Evolutionary conservation across 2,797 vertebrate genomes (phyloP).

Genomic region (Triplophysa bombifrons): DNA sequence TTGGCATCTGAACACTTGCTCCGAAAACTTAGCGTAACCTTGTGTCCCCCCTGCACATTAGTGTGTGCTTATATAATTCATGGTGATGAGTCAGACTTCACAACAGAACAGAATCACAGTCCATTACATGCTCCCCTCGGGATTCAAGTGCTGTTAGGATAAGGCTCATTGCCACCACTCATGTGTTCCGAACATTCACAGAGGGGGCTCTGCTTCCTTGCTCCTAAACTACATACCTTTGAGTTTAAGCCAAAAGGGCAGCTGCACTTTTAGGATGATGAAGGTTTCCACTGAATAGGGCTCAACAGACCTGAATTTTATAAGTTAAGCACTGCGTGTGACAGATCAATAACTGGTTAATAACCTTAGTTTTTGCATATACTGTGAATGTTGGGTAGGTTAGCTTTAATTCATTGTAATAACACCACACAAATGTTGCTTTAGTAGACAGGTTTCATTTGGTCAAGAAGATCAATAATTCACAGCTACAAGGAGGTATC

Average conservation of each 20-base stretch:
- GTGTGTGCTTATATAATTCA: constrained; percentile 49
- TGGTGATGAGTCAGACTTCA: constrained; percentile 56
- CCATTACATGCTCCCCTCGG: constrained; percentile 46
- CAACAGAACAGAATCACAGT: constrained; percentile 43
- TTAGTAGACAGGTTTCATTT: too few species aligned
- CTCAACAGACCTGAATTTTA: constrained; percentile 4
- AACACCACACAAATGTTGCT: not conserved
- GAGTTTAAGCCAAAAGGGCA: constrained; percentile 39
- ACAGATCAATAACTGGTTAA: not conserved
- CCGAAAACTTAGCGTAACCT: constrained; percentile 32
- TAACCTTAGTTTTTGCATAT: not conserved
- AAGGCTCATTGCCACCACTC: constrained; percentile 52
- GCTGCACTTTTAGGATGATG: constrained; percentile 20
- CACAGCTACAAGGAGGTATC: too few species aligned
- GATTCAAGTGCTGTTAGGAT: constrained; percentile 58
- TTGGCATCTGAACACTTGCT: constrained; percentile 21
- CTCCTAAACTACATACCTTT: constrained; percentile 48
- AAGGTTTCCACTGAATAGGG: constrained; percentile 32
- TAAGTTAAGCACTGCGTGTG: not conserved
- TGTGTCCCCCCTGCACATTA: constrained; percentile 39
- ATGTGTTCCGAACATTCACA: constrained; percentile 41
- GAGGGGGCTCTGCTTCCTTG: constrained; percentile 24
- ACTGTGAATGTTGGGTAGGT: not conserved
- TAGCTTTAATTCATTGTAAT: not conserved
- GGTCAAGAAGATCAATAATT: too few species aligned